These are phyloP conservation scores for Onychorhynchus coronatus DNA, from an alignment of 2,113 vertebrate genomes.

Conservation along the genomic window DNA sequence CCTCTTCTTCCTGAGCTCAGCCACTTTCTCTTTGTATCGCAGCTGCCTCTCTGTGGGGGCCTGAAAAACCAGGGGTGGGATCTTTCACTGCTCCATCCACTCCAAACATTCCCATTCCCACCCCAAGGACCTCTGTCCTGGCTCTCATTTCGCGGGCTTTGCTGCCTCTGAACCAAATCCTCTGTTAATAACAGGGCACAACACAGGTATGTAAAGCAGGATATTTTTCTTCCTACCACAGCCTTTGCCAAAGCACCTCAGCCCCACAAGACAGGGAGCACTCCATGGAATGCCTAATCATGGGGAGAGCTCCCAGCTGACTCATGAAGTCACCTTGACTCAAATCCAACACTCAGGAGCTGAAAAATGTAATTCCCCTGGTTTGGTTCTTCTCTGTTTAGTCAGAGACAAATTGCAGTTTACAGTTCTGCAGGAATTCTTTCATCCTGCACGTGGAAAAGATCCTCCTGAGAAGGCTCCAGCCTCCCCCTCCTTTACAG, in stretches of 20 bases:
- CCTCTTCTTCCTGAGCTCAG: slow-evolving; percentile 93
- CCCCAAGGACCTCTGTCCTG: background rate
- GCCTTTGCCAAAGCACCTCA: background rate
- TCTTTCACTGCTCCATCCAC: background rate
- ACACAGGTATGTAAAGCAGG: background rate
- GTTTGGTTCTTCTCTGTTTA: background rate
- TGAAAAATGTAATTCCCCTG: background rate
- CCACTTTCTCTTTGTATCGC: slow-evolving; percentile 94
- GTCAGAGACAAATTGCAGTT: background rate
- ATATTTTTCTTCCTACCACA: background rate
- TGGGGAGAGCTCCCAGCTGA: background rate
- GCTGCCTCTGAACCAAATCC: background rate
- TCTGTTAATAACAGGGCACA: background rate
- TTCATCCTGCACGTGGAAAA: background rate
- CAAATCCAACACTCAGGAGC: background rate
- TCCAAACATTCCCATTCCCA: background rate
- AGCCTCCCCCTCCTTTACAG: background rate
- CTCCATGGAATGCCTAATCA: background rate
- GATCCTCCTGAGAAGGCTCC: background rate
- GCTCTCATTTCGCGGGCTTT: background rate
- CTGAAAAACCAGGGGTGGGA: slow-evolving; percentile 64
- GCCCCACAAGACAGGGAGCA: background rate
- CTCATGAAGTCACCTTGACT: background rate
- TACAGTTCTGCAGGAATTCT: background rate
- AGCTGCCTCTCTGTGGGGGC: slow-evolving; percentile 92